Evolutionary conservation across 2,888 invertebrate genomes (phyloP).

Genomic region (Drosophila aldrichi): DNA sequence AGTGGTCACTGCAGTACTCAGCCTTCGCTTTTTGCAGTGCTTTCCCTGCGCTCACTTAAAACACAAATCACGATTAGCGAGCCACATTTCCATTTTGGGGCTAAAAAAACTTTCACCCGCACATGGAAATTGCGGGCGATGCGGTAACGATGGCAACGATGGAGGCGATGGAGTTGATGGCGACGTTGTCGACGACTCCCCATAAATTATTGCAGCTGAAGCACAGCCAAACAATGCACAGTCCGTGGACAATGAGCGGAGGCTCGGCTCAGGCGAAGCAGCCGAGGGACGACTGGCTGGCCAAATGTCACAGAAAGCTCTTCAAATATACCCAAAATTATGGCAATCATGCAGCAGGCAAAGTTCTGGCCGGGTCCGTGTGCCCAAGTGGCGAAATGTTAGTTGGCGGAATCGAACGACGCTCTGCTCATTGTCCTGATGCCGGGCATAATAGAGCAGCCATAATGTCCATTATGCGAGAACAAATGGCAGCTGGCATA

Average conservation of each 20-base stretch:
- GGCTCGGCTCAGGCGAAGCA: conserved; percentile 4
- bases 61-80: conserved; percentile 75
- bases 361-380: background rate
- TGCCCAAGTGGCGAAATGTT: conserved; percentile 34
- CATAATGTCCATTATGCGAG: conserved; percentile 85
- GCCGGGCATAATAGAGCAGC: conserved; percentile 74
- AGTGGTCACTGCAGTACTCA: background rate
- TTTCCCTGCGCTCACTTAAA: conserved; percentile 47
- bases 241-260: conserved; percentile 37
- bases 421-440: conserved; percentile 60
- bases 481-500: conserved; percentile 83
- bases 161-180: conserved; percentile 2
- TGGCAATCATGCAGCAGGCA: conserved; percentile 44
- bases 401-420: conserved; percentile 49
- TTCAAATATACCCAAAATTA: conserved; percentile 68
- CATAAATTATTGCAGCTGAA: conserved; percentile 63
- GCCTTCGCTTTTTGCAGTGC: background rate
- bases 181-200: conserved; percentile 23
- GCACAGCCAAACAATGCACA: conserved; percentile 58
- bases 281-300: conserved; percentile 12
- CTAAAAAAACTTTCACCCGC: conserved; percentile 34
- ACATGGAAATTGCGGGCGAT: conserved; percentile 42
- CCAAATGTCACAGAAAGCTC: conserved; percentile 38
- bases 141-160: conserved; percentile 1
- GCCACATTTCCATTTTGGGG: conserved; percentile 51